Evolutionary conservation across 2,888 invertebrate genomes (phyloP).

Genomic region (Teleiodes luculella): DNA sequence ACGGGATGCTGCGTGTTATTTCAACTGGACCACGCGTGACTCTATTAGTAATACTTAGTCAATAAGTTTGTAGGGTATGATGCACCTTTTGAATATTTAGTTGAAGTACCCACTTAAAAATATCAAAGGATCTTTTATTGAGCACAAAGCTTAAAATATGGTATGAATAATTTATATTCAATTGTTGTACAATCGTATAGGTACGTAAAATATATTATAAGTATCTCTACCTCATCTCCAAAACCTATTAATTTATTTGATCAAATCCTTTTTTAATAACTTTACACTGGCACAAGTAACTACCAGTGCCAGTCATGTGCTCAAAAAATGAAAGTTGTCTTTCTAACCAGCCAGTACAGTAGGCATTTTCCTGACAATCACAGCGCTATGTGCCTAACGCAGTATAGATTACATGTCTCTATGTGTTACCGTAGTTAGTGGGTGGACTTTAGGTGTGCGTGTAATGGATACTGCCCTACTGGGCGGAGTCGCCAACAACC

Average conservation of each 20-base stretch:
- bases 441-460: conserved; percentile 67
- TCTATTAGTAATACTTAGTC: conserved; percentile 21
- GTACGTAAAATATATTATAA: neutral
- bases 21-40: conserved; percentile 69
- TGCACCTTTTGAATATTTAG: conserved; percentile 51
- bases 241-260: neutral
- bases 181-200: no score
- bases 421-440: conserved; percentile 42
- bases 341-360: neutral
- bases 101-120: conserved; percentile 38
- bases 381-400: conserved; percentile 32
- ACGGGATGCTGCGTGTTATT: conserved; percentile 71
- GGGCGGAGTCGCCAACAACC: conserved; percentile 69
- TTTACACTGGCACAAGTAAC: neutral
- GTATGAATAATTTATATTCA: no score
- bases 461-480: conserved; percentile 66
- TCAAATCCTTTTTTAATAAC: neutral
- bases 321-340: neutral
- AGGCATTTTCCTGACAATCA: conserved; percentile 2
- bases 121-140: neutral
- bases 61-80: conserved; percentile 17
- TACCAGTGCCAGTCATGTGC: no score
- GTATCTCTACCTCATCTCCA: neutral
- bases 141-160: no score
- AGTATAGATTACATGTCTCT: conserved; percentile 44